A percentile compares a stretch with the other conserved stretches of the same genome.
phyloP scores from a whole-genome alignment of 2,888 invertebrate genomes.

The Agrochola circellaris region DNA sequence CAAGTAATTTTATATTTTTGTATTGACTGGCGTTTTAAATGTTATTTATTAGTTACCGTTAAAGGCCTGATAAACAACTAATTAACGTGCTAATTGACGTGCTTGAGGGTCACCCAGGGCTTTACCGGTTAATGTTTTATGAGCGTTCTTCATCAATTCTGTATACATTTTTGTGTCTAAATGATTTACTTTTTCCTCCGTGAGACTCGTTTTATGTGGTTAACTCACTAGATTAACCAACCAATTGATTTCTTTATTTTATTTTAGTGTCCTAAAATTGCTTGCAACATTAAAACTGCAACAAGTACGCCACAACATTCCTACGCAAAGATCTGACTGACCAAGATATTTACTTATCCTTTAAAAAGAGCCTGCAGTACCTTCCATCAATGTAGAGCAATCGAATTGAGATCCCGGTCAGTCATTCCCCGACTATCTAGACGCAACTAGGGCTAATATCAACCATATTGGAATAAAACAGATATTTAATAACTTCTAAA shows the following conservation, averaged over 20 bases:
- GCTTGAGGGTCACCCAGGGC: too few species aligned
- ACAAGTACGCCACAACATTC: slow-evolving; percentile 56
- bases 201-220: not conserved
- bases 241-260: not conserved
- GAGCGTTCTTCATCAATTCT: not conserved
- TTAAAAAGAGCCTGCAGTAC: not conserved
- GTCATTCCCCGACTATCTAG: slow-evolving; percentile 32
- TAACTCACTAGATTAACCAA: not conserved
- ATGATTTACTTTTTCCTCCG: not conserved
- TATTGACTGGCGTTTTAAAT: not conserved
- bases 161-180: not conserved
- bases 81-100: too few species aligned
- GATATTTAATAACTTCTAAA: slow-evolving; percentile 53
- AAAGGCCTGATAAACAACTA: too few species aligned
- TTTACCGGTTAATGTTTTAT: too few species aligned
- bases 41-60: too few species aligned
- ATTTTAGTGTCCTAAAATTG: slow-evolving; percentile 2
- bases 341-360: slow-evolving; percentile 8
- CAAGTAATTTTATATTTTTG: slow-evolving; percentile 23
- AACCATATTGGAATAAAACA: slow-evolving; percentile 34
- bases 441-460: slow-evolving; percentile 60
- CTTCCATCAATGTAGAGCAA: not conserved
- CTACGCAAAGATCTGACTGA: slow-evolving; percentile 51
- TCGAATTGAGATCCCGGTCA: slow-evolving; percentile 9
- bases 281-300: slow-evolving; percentile 50